Evolutionary conservation across 2,797 vertebrate species (phyloP).

Genomic region (Pterois miles): DNA sequence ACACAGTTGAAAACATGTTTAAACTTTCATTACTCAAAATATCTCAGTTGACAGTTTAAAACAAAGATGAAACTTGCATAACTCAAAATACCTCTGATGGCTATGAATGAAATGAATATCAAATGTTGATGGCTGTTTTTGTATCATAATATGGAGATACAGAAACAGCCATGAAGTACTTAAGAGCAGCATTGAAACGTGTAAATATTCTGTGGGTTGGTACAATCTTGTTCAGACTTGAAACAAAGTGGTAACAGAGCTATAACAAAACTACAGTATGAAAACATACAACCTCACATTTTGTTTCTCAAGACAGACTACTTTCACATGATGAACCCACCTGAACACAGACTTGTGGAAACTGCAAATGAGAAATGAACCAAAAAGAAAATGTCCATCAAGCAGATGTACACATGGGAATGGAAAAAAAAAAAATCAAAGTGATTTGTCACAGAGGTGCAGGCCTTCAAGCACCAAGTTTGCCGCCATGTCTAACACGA

Average conservation of each 20-base stretch:
- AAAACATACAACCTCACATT: slow-evolving; percentile 71
- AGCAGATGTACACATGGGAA: slow-evolving; percentile 55
- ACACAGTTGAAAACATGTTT: slow-evolving; percentile 53
- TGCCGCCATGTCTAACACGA: slow-evolving; percentile 14
- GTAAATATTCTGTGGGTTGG: slow-evolving; percentile 55
- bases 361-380: slow-evolving; percentile 46
- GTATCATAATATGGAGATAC: slow-evolving; percentile 51
- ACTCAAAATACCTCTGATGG: slow-evolving; percentile 63
- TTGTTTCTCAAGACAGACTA: slow-evolving; percentile 66
- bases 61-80: slow-evolving; percentile 57
- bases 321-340: slow-evolving; percentile 67
- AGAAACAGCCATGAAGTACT: slow-evolving; percentile 52
- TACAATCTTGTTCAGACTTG: slow-evolving; percentile 63
- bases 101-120: slow-evolving; percentile 43
- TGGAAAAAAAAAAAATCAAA: slow-evolving; percentile 53
- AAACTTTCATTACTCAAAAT: slow-evolving; percentile 51
- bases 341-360: slow-evolving; percentile 47
- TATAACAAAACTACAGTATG: slow-evolving; percentile 60
- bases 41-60: slow-evolving; percentile 37
- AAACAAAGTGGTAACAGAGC: slow-evolving; percentile 59
- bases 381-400: slow-evolving; percentile 45
- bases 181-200: slow-evolving; percentile 66
- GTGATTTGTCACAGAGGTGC: slow-evolving; percentile 64
- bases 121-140: slow-evolving; percentile 48
- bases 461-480: slow-evolving; percentile 56